Conservation (phyloP, 2,797 vertebrate species). For the Acrocephalus scirpaceus region DNA sequence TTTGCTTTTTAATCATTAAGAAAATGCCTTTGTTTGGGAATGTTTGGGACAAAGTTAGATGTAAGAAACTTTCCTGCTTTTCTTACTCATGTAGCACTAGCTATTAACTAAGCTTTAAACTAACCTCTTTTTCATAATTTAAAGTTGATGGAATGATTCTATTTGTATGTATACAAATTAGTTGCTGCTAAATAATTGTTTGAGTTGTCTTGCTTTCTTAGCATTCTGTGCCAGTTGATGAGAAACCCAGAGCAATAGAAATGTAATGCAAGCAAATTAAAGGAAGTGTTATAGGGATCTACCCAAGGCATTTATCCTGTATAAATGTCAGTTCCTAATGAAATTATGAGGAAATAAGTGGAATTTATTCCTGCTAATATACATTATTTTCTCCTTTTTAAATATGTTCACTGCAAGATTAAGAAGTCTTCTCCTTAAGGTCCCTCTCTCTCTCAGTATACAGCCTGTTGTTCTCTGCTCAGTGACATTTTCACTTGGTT, state of each 20-base stretch:
- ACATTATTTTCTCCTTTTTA: background rate
- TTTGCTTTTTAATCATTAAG: slow-evolving; percentile 60
- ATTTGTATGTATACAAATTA: background rate
- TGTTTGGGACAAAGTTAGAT: slow-evolving; percentile 2
- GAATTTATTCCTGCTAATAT: slow-evolving; percentile 2
- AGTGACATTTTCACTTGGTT: background rate
- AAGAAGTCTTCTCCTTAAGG: background rate
- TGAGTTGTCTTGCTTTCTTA: background rate
- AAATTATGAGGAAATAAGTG: slow-evolving; percentile 18
- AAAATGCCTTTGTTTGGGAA: slow-evolving; percentile 44
- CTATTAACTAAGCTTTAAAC: background rate
- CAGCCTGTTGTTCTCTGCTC: background rate
- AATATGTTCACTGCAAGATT: background rate
- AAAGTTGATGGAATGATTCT: background rate
- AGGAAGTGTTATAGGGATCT: background rate
- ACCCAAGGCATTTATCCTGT: background rate
- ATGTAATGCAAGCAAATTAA: background rate
- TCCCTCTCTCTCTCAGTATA: background rate
- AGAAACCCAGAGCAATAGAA: slow-evolving; percentile 6
- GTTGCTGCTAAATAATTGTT: background rate
- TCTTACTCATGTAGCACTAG: background rate
- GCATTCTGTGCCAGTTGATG: background rate
- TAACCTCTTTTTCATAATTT: slow-evolving; percentile 15
- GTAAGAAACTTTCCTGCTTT: slow-evolving; percentile 6
- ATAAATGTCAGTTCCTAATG: background rate